Percentiles rank a stretch among this genome's conserved stretches.
Evolutionary conservation across 1,140 invertebrate genomes (phyloP).

Genomic region (Holcopasites calliopsidis): DNA sequence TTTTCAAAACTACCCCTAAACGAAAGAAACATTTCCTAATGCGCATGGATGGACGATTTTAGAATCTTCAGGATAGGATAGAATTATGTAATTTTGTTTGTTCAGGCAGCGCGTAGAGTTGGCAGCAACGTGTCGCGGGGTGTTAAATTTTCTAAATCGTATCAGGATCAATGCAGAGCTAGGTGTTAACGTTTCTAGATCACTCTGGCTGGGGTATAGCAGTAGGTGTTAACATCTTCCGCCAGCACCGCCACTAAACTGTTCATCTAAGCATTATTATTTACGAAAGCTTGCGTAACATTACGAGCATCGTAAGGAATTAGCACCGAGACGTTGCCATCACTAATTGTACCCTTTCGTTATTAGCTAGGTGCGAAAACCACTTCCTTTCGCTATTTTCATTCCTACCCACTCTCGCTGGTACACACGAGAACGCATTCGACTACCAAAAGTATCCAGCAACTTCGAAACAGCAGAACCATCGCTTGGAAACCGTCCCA

Average conservation of each 20-base stretch:
- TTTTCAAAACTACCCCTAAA: slow-evolving; percentile 21
- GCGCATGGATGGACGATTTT: not conserved
- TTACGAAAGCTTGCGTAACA: not conserved
- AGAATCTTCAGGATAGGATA: no score
- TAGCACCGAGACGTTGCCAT: not conserved
- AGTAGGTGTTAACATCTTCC: not conserved
- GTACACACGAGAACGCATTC: no score
- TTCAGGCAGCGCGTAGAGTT: no score
- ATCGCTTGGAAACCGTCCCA: no score
- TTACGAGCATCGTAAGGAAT: not conserved
- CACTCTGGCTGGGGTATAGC: not conserved
- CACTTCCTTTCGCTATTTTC: not conserved
- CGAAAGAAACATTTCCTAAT: not conserved
- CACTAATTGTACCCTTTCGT: not conserved
- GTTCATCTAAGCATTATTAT: slow-evolving; percentile 2
- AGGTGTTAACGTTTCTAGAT: slow-evolving; percentile 24
- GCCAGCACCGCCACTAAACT: not conserved
- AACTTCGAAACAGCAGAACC: no score
- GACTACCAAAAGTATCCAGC: no score
- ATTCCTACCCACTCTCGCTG: not conserved
- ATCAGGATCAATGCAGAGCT: not conserved
- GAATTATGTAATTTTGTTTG: no score
- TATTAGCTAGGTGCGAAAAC: not conserved
- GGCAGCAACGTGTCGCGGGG: not conserved
- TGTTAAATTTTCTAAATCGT: slow-evolving; percentile 11